A percentile compares a stretch with the other conserved stretches of the same genome.
Conservation (phyloP, 2,888 invertebrate genomes). For the Andrena marginata region DNA sequence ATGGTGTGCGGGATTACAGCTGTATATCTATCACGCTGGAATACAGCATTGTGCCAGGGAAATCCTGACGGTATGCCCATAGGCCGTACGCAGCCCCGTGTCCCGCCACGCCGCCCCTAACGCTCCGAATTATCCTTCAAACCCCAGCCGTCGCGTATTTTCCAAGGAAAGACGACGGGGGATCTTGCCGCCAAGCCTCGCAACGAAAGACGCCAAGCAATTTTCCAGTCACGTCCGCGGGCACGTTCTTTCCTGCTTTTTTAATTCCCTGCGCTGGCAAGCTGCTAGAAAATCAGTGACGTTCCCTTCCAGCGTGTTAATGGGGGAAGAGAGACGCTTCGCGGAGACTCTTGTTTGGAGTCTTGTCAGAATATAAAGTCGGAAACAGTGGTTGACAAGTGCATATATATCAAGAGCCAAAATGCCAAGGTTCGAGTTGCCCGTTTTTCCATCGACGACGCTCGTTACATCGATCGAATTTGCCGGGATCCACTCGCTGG, state of each 20-base stretch:
- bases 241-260: not conserved
- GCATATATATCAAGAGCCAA: no score
- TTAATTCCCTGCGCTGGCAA: not conserved
- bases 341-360: no score
- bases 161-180: not conserved
- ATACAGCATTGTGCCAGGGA: conserved; percentile 81
- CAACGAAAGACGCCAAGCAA: no score
- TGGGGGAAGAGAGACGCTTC: no score
- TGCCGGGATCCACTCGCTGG: conserved; percentile 36
- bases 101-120: conserved; percentile 62
- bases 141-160: conserved; percentile 34
- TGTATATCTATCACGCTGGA: conserved; percentile 82
- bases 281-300: no score
- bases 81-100: conserved; percentile 62
- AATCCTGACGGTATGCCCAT: conserved; percentile 80
- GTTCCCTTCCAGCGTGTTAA: no score
- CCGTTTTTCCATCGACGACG: conserved; percentile 34
- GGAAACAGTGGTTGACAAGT: no score
- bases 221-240: not conserved
- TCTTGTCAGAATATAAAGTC: no score
- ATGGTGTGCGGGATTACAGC: conserved; percentile 75
- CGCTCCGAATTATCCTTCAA: conserved; percentile 76
- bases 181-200: not conserved
- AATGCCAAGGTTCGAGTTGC: not conserved
- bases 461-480: conserved; percentile 47